A percentile compares a stretch with the other conserved stretches of the same genome.
Evolutionary conservation across 2,888 invertebrate species (phyloP).

Genomic region (Conomelus anceps): DNA sequence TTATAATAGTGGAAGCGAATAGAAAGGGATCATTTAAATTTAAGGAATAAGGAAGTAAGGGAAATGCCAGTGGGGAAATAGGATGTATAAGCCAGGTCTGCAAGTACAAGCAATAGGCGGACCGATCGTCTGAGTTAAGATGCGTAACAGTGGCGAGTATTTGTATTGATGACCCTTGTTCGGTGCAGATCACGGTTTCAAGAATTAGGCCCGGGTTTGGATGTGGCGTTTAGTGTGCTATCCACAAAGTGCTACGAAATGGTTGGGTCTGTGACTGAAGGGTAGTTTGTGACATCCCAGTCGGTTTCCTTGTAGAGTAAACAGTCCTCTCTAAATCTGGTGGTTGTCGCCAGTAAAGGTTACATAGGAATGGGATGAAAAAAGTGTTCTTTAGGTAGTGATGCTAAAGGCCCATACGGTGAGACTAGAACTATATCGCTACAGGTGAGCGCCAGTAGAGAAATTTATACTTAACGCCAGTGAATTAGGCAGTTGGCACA

Average conservation of each 20-base stretch:
- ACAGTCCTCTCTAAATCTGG: no score
- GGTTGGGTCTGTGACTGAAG: background rate
- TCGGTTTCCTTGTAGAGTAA: background rate
- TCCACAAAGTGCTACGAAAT: background rate
- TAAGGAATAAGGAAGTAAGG: no score
- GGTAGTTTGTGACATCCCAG: background rate
- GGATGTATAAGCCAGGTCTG: background rate
- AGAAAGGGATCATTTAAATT: no score
- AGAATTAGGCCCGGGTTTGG: background rate
- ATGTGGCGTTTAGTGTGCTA: background rate
- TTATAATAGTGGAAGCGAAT: no score
- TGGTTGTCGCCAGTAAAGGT: no score
- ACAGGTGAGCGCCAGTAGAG: no score
- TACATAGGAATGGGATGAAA: no score
- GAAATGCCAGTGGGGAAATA: background rate
- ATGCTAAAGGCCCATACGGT: no score
- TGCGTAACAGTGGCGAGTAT: background rate
- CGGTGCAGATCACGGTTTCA: background rate
- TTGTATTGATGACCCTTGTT: background rate
- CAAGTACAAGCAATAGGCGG: background rate
- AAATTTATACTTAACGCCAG: no score
- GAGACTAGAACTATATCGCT: no score
- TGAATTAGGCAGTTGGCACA: no score
- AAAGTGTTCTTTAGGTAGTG: no score
- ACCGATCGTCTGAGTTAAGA: background rate